phyloP scores from a whole-genome alignment of 2,113 vertebrate genomes.

The Siniperca chuatsi region DNA sequence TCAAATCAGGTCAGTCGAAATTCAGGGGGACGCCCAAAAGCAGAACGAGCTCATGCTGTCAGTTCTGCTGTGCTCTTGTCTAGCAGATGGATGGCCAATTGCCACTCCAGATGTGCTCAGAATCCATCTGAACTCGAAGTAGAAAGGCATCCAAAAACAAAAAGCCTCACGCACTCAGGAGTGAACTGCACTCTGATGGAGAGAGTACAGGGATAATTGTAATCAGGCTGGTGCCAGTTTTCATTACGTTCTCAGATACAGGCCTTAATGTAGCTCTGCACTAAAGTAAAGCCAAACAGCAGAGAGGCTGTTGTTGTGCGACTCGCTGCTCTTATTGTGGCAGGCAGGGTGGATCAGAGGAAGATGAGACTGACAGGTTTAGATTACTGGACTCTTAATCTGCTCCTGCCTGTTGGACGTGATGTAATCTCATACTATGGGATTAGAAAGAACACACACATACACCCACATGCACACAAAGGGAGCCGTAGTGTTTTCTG shows the following conservation, averaged over 20 bases:
- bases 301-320: slow-evolving; percentile 43
- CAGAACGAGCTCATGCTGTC: slow-evolving; percentile 54
- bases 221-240: slow-evolving; percentile 79
- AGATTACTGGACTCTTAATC: slow-evolving; percentile 79
- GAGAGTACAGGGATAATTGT: slow-evolving; percentile 72
- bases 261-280: slow-evolving; percentile 51
- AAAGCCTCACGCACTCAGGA: slow-evolving; percentile 50
- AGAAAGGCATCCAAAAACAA: slow-evolving; percentile 56
- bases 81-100: slow-evolving; percentile 65
- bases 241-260: slow-evolving; percentile 55
- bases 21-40: slow-evolving; percentile 57
- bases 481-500: slow-evolving; percentile 25
- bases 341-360: slow-evolving; percentile 38
- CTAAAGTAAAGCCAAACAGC: slow-evolving; percentile 26
- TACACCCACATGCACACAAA: slow-evolving; percentile 35
- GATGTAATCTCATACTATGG: slow-evolving; percentile 75
- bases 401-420: slow-evolving; percentile 70
- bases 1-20: slow-evolving; percentile 76
- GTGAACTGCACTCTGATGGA: slow-evolving; percentile 62
- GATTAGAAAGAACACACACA: slow-evolving; percentile 63
- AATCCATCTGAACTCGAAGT: slow-evolving; percentile 47
- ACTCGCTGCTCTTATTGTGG: slow-evolving; percentile 49
- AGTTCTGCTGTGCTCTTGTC: slow-evolving; percentile 43
- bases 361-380: slow-evolving; percentile 64
- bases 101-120: slow-evolving; percentile 72